Conservation (phyloP, 2,888 invertebrate genomes). For the Hoplodrina blanda region DNA sequence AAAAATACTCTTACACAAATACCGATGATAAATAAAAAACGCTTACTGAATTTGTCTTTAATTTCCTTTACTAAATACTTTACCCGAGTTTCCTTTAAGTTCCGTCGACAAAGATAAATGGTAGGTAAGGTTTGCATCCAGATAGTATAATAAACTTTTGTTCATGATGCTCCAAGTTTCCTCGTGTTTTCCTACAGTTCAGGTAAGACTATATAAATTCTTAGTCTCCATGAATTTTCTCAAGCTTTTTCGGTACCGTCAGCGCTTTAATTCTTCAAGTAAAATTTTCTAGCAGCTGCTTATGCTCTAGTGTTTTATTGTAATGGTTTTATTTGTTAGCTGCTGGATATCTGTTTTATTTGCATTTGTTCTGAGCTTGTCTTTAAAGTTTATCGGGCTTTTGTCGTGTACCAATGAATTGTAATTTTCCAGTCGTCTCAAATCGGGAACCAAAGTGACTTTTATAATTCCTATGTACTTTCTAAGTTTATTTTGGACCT, state of each 20-base stretch:
- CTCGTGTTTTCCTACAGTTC: conserved; percentile 70
- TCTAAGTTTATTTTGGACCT: too few relatives aligned
- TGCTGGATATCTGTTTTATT: conserved; percentile 23
- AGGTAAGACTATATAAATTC: conserved; percentile 76
- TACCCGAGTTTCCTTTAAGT: conserved; percentile 70
- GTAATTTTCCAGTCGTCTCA: too few relatives aligned
- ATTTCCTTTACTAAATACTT: conserved; percentile 80
- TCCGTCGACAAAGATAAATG: conserved; percentile 81
- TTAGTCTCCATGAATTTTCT: conserved; percentile 60
- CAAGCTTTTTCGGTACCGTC: conserved; percentile 63
- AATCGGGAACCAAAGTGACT: too few relatives aligned
- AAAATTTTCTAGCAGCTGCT: conserved; percentile 54
- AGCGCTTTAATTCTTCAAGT: conserved; percentile 64
- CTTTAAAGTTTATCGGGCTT: neutral
- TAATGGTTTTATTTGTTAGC: conserved; percentile 42
- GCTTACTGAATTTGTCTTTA: conserved; percentile 75
- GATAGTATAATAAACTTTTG: conserved; percentile 82
- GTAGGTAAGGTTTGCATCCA: conserved; percentile 75
- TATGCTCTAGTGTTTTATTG: conserved; percentile 40
- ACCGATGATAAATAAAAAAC: conserved; percentile 52
- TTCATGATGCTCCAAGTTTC: conserved; percentile 71
- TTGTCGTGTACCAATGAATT: too few relatives aligned
- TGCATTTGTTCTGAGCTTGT: neutral
- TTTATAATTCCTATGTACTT: too few relatives aligned
- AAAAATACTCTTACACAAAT: conserved; percentile 13